Base-by-base conservation (phyloP, 2,888 invertebrate genomes). In the Dendrolimus houi region DNA sequence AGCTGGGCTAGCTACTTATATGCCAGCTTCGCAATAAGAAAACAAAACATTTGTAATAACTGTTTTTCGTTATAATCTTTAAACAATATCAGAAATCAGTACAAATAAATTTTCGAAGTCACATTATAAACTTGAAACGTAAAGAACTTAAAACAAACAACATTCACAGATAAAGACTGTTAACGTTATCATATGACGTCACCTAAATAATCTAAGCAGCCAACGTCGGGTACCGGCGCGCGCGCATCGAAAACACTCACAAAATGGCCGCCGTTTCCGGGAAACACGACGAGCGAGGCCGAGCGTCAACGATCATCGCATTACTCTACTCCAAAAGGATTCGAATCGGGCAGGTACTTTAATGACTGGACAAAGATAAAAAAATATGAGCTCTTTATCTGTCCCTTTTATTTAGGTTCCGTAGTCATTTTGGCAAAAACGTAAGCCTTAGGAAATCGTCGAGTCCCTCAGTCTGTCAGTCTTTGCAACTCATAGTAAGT, bases 241-340 rank as follows among this genome's bases (percentile, higher is more conserved):
- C 66, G 65, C 64, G 62, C 58, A 62, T 63, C 58, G 59, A 55
- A 13, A 14, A 8, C 54, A 54, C 41, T 41, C 52, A 65, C 75
- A 77, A 77, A 62, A 77, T 77, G 77, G 77, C 76, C 63, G 70
- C 69, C 68, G 63, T 70, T 79, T 80, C 81, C 81, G 74, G 79
- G 79, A 79, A 81, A 79, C 77, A 63, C 64, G 56, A 53, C 59
- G 65, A 67, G 66, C 60, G 61, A 67, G 69, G 72, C 69, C 75
- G 75, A 62, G 59, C 56, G 62, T 47, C 59, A 47, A 57, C 60
- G 66, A 61, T 47, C 59, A 47, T 57, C 60, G 66, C 66, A 67
- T 65, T 66, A 53, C 47, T 47, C 60, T 59, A 56, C 64, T 57
- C 53, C 57, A 57, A 10, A 47, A 47, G 47, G 47, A 47, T 47